Evolutionary conservation across 1,140 invertebrate species (phyloP), one percentile per base, ranked within the genome.

Genomic region (Eufriesea mexicana): DNA sequence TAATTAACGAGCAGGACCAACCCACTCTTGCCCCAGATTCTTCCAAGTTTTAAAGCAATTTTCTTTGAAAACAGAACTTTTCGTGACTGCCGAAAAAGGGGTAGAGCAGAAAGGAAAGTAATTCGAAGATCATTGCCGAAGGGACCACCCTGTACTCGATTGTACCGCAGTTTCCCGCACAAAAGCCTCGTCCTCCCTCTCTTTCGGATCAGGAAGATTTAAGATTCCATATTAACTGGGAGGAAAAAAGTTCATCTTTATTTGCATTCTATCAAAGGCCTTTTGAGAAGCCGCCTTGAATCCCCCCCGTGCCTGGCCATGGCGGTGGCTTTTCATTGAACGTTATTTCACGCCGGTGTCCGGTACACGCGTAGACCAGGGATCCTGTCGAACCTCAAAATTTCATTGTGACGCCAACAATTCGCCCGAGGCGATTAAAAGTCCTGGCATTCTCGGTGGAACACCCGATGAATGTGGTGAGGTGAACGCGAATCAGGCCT

Each of bases 171-270:
- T 74, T 74, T 47, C 28, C 20, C 2, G n/a, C 20, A 75, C 73
- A 66, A 75, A 75, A 66, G 6, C 47, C 23, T 35, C 42, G 7
- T 10, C 49, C n/a, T 16, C 35, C n/a, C 14, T 25, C 49, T 20
- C 28, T 35, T 8, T 4, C 16, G 16, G 10, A 16, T 35, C 45
- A 28, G 61, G 28, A 84, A 54, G 82, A 79, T 80, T 73, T 80
- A 80, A 84, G 82, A 84, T 80, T 84, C 61, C 82, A 67, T 80
- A 79, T 80, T 79, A 84, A 81, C 79, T 25, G 51, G 61, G 72
- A 55, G 20, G 25, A 81, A 81, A 81, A 81, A 81, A 81, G 51
- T 83, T 76, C 57, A 10, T 67, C 81, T 78, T 83, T 78, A 77
- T 83, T 78, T 83, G 75, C 75, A 83, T 83, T 25, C 57, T 64